Evolutionary conservation across 2,888 invertebrate genomes (phyloP).

Genomic region (Platycheirus rosarum): DNA sequence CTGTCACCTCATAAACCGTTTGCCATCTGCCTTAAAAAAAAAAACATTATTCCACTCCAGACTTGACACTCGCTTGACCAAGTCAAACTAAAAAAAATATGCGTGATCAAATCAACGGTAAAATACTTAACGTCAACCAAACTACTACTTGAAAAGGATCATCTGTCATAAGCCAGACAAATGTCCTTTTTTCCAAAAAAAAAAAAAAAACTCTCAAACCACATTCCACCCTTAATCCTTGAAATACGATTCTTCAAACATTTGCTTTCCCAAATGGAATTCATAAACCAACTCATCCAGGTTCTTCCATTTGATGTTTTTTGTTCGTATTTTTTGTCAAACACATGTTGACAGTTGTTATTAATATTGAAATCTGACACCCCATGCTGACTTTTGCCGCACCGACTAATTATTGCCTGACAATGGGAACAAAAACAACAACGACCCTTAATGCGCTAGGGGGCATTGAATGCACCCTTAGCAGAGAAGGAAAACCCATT

Average conservation of each 20-base stretch:
- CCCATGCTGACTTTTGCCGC: constrained; percentile 53
- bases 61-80: not conserved
- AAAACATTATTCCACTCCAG: too few relatives aligned
- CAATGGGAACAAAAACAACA: constrained; percentile 45
- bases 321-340: constrained; percentile 29
- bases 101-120: not conserved
- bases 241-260: constrained; percentile 52
- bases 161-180: constrained; percentile 37
- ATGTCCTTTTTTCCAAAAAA: not conserved
- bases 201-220: constrained; percentile 12
- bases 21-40: not conserved
- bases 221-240: constrained; percentile 15
- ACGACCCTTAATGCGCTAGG: constrained; percentile 1
- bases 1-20: too few relatives aligned
- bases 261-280: constrained; percentile 47
- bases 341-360: constrained; percentile 70
- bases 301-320: not conserved
- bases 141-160: constrained; percentile 7
- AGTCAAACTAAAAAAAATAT: not conserved
- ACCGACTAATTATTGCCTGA: constrained; percentile 67
- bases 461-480: constrained; percentile 61
- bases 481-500: constrained; percentile 18
- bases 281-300: constrained; percentile 27
- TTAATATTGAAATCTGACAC: constrained; percentile 57
- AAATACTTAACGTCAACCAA: constrained; percentile 3